Base-by-base conservation (phyloP, 2,113 vertebrate species). In the Peucedramus taeniatus region DNA sequence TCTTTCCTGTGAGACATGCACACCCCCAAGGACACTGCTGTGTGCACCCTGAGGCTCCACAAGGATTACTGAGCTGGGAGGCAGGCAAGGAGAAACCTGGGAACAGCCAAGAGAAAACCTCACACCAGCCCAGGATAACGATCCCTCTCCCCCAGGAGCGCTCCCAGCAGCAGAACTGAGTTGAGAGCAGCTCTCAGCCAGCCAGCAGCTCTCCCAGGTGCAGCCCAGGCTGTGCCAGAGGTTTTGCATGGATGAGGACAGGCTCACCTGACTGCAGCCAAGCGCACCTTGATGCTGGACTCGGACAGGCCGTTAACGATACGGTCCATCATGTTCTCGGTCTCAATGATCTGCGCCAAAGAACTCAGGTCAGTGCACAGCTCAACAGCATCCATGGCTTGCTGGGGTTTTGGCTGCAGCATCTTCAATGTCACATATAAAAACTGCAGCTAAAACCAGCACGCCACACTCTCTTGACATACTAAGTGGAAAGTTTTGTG, bases 261-360 rank as follows among this genome's bases (percentile, higher is more conserved):
- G 70, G 51, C 98, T 97, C 98, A 99, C 99, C 99, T 99, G 98
- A 99, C 99, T 45, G 99, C 99, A 84, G 99, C 99, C 98, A 99
- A 98, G 69, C 99, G 99, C 97, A 99, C 99, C 98, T 99, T 99
- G 98, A 99, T 99, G 98, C 99, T 99, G 92, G 99, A 99, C 93
- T 99, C 99, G 90, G 99, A 99, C 83, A 99, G 98, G 98, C 99
- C 99, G 81, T 99, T 99, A 90, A 99, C 99, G 95, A 99, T 99
- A 79, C 99, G 98, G 97, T 99, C 99, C 99, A 99, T 99, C 99
- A 99, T 99, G 98, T 99, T 99, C 97, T 99, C 99, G 0, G 99
- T 99, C 97, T 99, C 99, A 94, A 99, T 99, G 97, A 99, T 99
- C 99, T 99, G 98, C 57, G 97, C 69, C 76, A 90, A 91, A 94